Evolutionary conservation across 2,797 vertebrate species (phyloP), one percentile per base, ranked within the genome.

Genomic region (Echiichthys vipera): DNA sequence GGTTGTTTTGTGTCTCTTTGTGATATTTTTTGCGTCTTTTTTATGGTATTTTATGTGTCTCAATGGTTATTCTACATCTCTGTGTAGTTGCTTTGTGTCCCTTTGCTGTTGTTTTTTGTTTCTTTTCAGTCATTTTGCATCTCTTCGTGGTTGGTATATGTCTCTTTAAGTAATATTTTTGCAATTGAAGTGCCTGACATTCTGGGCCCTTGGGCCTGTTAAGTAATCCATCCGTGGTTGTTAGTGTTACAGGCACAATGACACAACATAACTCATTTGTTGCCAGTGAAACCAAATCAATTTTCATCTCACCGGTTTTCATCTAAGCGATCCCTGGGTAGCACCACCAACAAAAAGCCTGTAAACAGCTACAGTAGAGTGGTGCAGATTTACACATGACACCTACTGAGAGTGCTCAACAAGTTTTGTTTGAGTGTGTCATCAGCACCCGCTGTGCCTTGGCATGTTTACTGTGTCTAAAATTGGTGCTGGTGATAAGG

Each of bases 391-490:
- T 25, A 25, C 40, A 29, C 9, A 42, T 32, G 46, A 32, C 32
- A 36, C 61, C 13, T 14, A 15, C 56, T 30, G 50, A 66, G 13
- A 50, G 56, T 12, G 39, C 40, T 68, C 9, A 54, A 36, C 17
- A 36, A 34, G 29, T 59, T 30, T 50, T 64, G 10, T 30, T 61
- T 50, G 20, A 27, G 20, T 56, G 51, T 81, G 72, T 74, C 71
- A 68, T 47, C 67, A 58, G 39, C 32, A 58, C 51, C 62, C 50
- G 62, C 47, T 69, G 68, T 81, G 64, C 55, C 32, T 11, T 42
- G 50, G 32, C 29, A 47, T 80, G 74, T 74, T 71, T 30, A 76
- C 59, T 18, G 25, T 22, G 6, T 74, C 84, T 74, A 71, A 66
- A 77, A 46, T 53, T 45, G 39, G 69, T 56, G 46, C 57, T 10